phyloP scores from a whole-genome alignment of 1,140 invertebrate species.

The Thaumatotibia leucotreta region DNA sequence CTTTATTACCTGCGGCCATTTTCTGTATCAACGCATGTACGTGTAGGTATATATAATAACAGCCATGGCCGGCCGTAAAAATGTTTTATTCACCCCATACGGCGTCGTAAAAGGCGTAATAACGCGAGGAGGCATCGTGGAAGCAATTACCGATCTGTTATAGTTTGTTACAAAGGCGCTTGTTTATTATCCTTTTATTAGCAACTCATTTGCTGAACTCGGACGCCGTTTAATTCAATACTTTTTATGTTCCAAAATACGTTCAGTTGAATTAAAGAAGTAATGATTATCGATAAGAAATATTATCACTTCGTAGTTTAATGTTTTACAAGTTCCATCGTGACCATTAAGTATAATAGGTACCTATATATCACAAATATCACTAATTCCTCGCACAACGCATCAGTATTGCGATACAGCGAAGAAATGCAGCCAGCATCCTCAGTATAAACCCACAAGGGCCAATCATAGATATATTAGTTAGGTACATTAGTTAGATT shows the following conservation, averaged over 20 bases:
- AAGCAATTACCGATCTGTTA: constrained; percentile 76
- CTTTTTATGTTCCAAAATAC: constrained; percentile 36
- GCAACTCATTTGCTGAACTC: constrained; percentile 71
- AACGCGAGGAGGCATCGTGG: constrained; percentile 72
- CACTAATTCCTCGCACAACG: too few relatives aligned
- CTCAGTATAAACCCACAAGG: too few relatives aligned
- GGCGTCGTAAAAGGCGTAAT: constrained; percentile 74
- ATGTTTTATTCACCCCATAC: constrained; percentile 76
- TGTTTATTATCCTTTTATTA: constrained; percentile 75
- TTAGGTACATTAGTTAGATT: too few relatives aligned
- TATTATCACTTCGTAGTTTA: too few relatives aligned
- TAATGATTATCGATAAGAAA: background rate
- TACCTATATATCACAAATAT: too few relatives aligned
- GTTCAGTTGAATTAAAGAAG: background rate
- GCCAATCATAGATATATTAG: too few relatives aligned
- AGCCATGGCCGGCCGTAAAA: constrained; percentile 72
- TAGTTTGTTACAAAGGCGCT: constrained; percentile 74
- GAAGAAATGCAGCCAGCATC: too few relatives aligned
- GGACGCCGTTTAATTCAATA: constrained; percentile 67
- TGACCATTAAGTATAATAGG: too few relatives aligned
- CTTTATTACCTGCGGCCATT: constrained; percentile 37
- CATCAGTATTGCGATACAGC: too few relatives aligned
- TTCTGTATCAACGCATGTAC: constrained; percentile 19
- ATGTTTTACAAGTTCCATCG: too few relatives aligned
- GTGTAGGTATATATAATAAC: constrained; percentile 50